Base-by-base conservation (phyloP, 2,797 vertebrate species). In the Sebastes trivittatus region DNA sequence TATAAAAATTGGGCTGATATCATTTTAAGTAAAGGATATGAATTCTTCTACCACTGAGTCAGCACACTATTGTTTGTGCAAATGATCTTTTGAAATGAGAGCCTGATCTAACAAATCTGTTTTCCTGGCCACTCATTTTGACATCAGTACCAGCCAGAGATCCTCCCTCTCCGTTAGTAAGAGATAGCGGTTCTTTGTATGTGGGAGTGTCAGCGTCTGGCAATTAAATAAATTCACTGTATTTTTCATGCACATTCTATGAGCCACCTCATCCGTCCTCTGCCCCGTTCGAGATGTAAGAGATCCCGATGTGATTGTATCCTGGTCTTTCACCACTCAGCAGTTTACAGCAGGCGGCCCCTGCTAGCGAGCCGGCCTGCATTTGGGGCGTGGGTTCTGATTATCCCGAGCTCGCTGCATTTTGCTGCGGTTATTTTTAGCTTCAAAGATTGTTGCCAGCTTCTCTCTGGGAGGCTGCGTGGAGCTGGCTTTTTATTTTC, bases 401-500 rank as follows among this genome's bases (percentile, higher is more conserved):
- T 95, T 93, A 95, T 90, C 84, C 67, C 49, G 9, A 81, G 89
- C 91, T 87, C 49, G 63, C 92, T 90, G 90, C 91, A 81, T 93
- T 92, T 88, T 60, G 63, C 88, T 61, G 82, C 13, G 11, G 89
- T 86, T 95, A 95, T 94, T 94, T 95, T 95, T 94, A 94, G 93
- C 93, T 88, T 94, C 84, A 90, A 84, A 92, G 87, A 88, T 82
- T 76, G 88, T 83, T 91, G 91, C 88, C 90, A 93, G 90, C 87
- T 86, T 83, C 81, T 90, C 86, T 89, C 75, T 76, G 81, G 66
- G 86, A 91, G 92, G 87, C 87, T 77, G 85, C 29, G 58, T 32
- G 75, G 82, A 61, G 82, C 78, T 38, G 77, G 87, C 80, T 54
- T 54, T 52, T 46, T 77, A 25, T 84, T 42, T 82, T 80, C 82